phyloP scores from a whole-genome alignment of 2,113 vertebrate genomes.

The Mesocricetus auratus region DNA sequence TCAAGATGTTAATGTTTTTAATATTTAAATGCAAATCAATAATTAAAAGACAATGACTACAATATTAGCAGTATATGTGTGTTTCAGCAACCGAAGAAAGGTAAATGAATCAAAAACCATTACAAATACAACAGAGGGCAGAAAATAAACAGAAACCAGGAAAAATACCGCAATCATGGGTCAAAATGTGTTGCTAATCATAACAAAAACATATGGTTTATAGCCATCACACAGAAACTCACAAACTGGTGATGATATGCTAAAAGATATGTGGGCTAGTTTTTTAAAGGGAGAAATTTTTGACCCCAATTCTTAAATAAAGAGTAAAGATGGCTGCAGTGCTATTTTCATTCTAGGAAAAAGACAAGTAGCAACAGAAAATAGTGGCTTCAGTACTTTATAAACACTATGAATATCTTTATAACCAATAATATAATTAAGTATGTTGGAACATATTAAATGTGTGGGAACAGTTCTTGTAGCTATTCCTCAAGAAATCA shows the following conservation, averaged over 20 bases:
- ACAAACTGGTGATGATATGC: background rate
- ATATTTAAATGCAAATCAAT: background rate
- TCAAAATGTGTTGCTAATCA: background rate
- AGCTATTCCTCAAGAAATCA: background rate
- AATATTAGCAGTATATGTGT: too few species aligned
- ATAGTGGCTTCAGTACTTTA: background rate
- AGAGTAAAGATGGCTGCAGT: background rate
- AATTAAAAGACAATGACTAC: background rate
- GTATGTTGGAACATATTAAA: background rate
- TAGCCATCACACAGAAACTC: background rate
- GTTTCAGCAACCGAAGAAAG: background rate
- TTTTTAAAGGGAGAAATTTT: background rate
- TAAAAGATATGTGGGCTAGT: too few species aligned
- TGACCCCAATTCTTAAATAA: background rate
- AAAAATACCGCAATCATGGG: background rate
- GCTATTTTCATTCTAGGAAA: background rate
- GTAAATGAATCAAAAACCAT: background rate
- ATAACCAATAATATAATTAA: background rate
- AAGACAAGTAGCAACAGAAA: background rate
- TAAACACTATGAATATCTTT: background rate
- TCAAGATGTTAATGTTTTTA: background rate
- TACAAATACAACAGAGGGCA: slow-evolving; percentile 24
- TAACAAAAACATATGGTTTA: background rate
- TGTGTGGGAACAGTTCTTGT: background rate
- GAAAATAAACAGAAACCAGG: slow-evolving; percentile 15